phyloP scores from a whole-genome alignment of 2,113 vertebrate genomes.

The Macrotus californicus region DNA sequence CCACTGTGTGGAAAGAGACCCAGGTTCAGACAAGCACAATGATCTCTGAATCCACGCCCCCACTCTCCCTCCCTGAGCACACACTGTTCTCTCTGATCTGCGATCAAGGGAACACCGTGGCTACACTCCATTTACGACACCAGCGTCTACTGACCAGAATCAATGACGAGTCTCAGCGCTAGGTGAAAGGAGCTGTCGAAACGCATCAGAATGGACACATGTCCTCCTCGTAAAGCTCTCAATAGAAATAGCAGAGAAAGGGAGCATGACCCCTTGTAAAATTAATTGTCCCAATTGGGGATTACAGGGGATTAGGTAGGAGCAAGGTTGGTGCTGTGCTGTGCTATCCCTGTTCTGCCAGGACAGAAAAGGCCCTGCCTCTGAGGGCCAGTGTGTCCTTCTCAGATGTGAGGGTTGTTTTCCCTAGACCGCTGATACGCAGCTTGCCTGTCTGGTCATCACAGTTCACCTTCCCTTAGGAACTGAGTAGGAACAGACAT shows the following conservation, averaged over 20 bases:
- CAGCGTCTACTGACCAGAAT: not conserved
- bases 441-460: not conserved
- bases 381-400: not conserved
- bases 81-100: not conserved
- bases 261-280: not conserved
- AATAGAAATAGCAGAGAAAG: not conserved
- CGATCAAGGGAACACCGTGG: not conserved
- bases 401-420: not conserved
- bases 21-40: not conserved
- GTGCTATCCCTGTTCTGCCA: not conserved
- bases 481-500: not conserved
- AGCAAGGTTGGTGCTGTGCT: not conserved
- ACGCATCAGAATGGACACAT: not conserved
- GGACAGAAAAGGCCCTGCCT: not conserved
- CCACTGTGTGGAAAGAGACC: not conserved
- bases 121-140: not conserved
- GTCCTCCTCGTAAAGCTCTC: conserved; percentile 10
- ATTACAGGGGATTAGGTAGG: not conserved
- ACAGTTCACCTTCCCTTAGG: not conserved
- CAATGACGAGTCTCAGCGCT: not conserved
- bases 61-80: not conserved
- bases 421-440: not conserved
- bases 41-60: not conserved
- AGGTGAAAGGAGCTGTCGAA: conserved; percentile 20
- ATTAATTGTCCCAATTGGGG: not conserved